Conservation (phyloP, 2,113 vertebrate genomes). For the Melozone crissalis region DNA sequence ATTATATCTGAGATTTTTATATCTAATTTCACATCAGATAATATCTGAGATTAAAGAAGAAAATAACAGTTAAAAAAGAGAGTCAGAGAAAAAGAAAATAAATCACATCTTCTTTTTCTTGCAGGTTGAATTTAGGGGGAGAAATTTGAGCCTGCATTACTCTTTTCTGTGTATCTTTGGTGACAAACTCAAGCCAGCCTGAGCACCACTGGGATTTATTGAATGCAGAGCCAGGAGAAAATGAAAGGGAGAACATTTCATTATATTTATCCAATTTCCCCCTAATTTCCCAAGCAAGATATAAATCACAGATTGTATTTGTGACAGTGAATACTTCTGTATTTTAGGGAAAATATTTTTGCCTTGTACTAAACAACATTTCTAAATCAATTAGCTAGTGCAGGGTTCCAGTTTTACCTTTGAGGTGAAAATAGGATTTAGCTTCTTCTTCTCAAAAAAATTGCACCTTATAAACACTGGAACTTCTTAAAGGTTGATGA, state of each 20-base stretch:
- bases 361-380: neutral
- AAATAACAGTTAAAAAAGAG: neutral
- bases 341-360: neutral
- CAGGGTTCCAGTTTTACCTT: conserved; percentile 44
- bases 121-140: neutral
- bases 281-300: conserved; percentile 10
- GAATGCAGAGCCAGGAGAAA: conserved; percentile 39
- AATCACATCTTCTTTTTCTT: neutral
- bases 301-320: neutral
- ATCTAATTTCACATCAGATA: neutral
- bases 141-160: accelerated
- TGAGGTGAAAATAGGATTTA: conserved; percentile 46
- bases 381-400: conserved; percentile 7
- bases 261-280: neutral
- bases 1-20: neutral
- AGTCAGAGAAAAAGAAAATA: neutral
- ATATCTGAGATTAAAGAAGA: neutral
- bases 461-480: neutral
- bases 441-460: conserved; percentile 44
- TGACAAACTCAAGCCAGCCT: neutral
- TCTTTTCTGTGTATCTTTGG: neutral
- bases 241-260: conserved; percentile 36
- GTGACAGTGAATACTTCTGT: neutral
- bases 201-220: neutral
- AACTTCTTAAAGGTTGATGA: conserved; percentile 77